Base-by-base conservation (phyloP, 1,140 invertebrate species). In the Caligus rogercresseyi region DNA sequence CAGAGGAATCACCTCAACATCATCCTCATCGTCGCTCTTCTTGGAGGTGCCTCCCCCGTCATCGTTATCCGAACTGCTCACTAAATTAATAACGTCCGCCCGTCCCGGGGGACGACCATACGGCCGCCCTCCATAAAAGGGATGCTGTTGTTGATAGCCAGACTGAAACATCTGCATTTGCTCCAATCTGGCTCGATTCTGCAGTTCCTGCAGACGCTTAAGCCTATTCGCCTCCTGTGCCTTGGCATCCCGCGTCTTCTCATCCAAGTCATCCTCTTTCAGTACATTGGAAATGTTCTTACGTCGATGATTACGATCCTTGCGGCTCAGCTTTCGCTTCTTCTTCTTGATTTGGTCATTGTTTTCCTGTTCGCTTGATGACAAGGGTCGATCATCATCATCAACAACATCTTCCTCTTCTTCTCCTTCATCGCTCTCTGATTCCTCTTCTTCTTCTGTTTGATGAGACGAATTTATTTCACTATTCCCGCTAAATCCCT, bases 181-280 rank as follows among this genome's bases (percentile, higher is more conserved):
- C 26, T 52, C 52, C 52, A 19, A 56, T 54, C 21, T 51, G 18
- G 86, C 82, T 57, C 84, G 80, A 68, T 81, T 79, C 68, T 88
- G 85, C 68, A 87, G 85, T 68, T 86, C 85, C 70, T 87, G 85
- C 23, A 89, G 84, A n/a, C 85, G 76, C 15, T 82, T 78, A 55
- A 88, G 74, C 70, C 67, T 67, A 23, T 51, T 20, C 16, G 53
- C 51, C 54, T 68, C 66, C n/a, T 25, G 16, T 11, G 31, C 31
- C n/a, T n/a, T 43, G 7, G 31, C 31, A 43, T 43, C 31, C 31
- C n/a, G 7, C 7, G 31, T 43, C 7, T n/a, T 7, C n/a, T 43
- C 31, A 43, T 43, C 31, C n/a, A 43, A 43, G n/a, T 43, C 31
- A 11, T 43, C 31, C 7, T 43, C 31, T 43, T 43, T 43, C n/a